These are phyloP conservation scores for Parazoanthus darwini DNA, from an alignment of 92 coral and sea anemone genomes.

Conservation along the genomic window DNA sequence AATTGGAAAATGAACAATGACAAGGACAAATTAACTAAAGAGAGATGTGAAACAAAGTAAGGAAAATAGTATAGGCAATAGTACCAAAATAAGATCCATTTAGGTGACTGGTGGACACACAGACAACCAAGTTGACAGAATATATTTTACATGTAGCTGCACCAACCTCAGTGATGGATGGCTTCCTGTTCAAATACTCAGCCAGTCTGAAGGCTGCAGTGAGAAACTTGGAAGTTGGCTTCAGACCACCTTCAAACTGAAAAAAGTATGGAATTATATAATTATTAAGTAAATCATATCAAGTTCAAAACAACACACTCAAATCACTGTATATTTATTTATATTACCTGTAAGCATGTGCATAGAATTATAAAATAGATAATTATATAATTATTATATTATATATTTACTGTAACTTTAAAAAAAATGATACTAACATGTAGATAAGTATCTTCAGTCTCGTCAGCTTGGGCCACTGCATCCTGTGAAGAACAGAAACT, in stretches of 20 bases:
- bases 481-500: conserved; percentile 56
- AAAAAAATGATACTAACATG: conserved; percentile 59
- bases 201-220: conserved; percentile 76
- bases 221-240: conserved; percentile 74
- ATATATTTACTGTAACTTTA: no score
- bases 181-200: conserved; percentile 69
- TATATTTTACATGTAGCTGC: no score
- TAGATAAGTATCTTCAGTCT: conserved; percentile 80
- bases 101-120: neutral
- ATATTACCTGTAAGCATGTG: no score
- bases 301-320: no score
- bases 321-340: no score
- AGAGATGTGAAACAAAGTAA: neutral
- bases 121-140: neutral
- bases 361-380: neutral
- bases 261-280: neutral
- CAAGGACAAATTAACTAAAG: no score
- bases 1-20: neutral
- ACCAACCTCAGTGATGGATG: conserved; percentile 88
- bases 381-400: no score
- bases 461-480: conserved; percentile 98
- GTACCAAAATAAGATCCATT: neutral
- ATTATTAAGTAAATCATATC: neutral
- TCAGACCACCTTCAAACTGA: conserved; percentile 95
- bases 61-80: neutral